Conservation (phyloP, 2,797 vertebrate genomes). For the Spinus pinus region DNA sequence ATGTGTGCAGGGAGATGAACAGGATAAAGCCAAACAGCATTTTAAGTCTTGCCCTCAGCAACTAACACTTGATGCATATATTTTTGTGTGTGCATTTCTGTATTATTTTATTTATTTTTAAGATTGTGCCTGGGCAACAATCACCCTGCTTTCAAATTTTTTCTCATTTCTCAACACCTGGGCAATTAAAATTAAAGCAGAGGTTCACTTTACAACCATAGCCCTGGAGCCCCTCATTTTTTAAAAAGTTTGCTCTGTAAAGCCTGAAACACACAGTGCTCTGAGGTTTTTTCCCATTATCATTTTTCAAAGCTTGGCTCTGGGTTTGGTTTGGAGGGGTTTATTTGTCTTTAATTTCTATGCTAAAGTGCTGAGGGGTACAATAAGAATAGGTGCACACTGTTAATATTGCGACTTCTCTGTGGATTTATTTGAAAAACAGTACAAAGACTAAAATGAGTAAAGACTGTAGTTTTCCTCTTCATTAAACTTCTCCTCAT, state of each 20-base stretch:
- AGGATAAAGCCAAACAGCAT: background rate
- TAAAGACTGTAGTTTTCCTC: constrained; percentile 62
- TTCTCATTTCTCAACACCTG: background rate
- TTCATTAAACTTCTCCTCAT: constrained; percentile 66
- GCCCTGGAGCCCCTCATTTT: constrained; percentile 30
- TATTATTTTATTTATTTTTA: background rate
- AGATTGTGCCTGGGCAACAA: background rate
- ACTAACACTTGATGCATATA: background rate
- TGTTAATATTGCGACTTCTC: constrained; percentile 20
- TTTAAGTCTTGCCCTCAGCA: background rate
- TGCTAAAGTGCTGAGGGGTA: background rate
- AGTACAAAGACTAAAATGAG: constrained; percentile 52
- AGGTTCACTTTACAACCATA: background rate
- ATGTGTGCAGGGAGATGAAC: background rate
- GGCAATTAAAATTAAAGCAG: background rate
- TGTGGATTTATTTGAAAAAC: constrained; percentile 44
- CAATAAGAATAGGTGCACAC: background rate
- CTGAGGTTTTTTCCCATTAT: background rate
- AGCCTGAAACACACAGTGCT: background rate
- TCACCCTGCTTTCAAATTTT: background rate
- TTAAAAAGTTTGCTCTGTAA: constrained; percentile 14
- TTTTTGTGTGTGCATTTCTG: background rate
- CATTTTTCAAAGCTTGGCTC: constrained; percentile 50
- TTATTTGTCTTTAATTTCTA: constrained; percentile 45
- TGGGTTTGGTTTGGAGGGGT: background rate